Percentiles rank a stretch among this genome's conserved stretches.
phyloP scores from a whole-genome alignment of 2,797 vertebrate genomes.

The Labeo calbasu region DNA sequence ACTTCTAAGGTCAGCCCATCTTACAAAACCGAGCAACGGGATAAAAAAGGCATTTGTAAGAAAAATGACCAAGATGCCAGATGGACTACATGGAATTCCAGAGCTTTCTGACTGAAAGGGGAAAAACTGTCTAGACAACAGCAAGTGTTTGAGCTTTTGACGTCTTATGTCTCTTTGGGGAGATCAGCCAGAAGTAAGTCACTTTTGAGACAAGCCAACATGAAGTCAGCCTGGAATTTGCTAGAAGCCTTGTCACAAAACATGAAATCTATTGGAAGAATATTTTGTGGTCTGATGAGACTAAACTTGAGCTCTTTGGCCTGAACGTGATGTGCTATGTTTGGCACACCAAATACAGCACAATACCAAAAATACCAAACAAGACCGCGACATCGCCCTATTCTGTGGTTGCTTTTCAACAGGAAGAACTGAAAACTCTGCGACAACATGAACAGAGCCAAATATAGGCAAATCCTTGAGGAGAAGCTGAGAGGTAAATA shows the following conservation, averaged over 20 bases:
- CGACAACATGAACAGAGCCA: neutral
- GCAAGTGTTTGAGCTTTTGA: constrained; percentile 2
- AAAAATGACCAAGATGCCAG: neutral
- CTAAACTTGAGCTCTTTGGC: constrained; percentile 21
- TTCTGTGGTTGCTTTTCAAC: neutral
- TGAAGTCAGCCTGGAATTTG: constrained; percentile 21
- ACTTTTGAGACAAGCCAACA: constrained; percentile 13
- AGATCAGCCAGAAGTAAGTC: constrained; percentile 5
- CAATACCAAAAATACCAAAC: neutral
- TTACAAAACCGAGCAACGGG: neutral
- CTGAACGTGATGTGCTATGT: constrained; percentile 1
- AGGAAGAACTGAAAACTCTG: neutral
- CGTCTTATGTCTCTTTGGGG: neutral
- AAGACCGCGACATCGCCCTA: neutral
- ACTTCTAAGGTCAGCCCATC: neutral
- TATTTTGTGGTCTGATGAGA: constrained; percentile 27
- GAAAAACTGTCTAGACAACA: neutral
- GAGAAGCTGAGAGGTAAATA: neutral
- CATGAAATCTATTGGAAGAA: neutral
- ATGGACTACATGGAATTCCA: neutral
- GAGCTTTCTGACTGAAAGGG: neutral
- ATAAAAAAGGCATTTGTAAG: constrained; percentile 4
- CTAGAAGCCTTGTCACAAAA: constrained; percentile 25
- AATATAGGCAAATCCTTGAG: neutral
- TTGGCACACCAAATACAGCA: neutral